Base-by-base conservation (phyloP, 2,113 vertebrate species). In the Rafetus swinhoei region DNA sequence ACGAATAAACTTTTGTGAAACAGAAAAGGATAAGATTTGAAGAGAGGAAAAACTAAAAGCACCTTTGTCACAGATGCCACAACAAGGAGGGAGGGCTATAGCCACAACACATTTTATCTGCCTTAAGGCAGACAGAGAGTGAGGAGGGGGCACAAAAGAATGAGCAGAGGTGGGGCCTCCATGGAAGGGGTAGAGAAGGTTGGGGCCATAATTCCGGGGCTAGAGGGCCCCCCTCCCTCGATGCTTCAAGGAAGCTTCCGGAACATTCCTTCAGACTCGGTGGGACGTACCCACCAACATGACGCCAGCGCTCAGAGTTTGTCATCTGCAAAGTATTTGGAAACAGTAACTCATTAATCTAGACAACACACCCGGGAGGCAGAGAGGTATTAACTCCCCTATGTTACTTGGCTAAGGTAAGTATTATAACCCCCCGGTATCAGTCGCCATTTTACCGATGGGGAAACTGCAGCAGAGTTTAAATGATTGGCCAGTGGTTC, bases 21-120 rank as follows among this genome's bases (percentile, higher is more conserved):
- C 81, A 86, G 74, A 90, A 57, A 95, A 72, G 11, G 81, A 32
- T 7, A 79, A 88, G 45, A 45, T 84, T 81, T 88, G 90, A 91
- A 87, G 86, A 82, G 86, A 45, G 45, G 45, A 81, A 84, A 69
- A 94, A 74, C 18, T 91, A 79, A 96, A 95, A 85, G 55, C 94
- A 59, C 57, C 22, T 59, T 59, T 59, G 22, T 59, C 24, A 12
- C 2, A 5, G 24, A 10, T 59, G 10, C 24, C 57, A 4, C 57
- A 24, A 25, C 22, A 27, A 45, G 45, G 45, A 5, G 10, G 11
- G 10, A 25, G 57, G 24, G 9, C 57, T 7, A 27, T 12, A 24
- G 9, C 24, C 57, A 9, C 57, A 24, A 25, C 22, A 27, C 4
- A 10, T 59, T 59, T 12, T 59, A 59, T 59, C 57, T 59, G 59